These are phyloP conservation scores for Pseudochirops corinnae DNA, from an alignment of 2,797 vertebrate genomes.

Conservation along the genomic window DNA sequence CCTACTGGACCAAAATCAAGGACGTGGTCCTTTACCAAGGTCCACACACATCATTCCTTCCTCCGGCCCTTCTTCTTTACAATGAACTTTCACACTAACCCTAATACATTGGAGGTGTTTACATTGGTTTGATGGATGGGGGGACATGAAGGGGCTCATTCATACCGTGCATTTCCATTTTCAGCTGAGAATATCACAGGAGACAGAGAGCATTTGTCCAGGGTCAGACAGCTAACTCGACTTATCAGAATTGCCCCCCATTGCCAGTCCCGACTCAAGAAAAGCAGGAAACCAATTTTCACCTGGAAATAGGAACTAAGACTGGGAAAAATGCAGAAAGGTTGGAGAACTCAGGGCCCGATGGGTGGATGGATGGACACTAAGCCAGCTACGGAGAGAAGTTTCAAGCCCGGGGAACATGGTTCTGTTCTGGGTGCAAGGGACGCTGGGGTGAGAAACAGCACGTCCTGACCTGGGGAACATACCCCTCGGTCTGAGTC, in stretches of 20 bases:
- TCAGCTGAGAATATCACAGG: neutral
- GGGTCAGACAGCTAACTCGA: neutral
- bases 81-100: neutral
- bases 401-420: neutral
- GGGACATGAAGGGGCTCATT: neutral
- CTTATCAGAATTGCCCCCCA: too few relatives aligned
- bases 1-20: too few relatives aligned
- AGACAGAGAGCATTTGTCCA: neutral
- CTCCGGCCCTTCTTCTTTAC: neutral
- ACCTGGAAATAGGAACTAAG: neutral
- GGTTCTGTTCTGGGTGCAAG: neutral
- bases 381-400: neutral
- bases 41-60: neutral
- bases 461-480: neutral
- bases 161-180: neutral
- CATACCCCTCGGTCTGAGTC: neutral
- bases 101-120: neutral
- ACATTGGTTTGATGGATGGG: neutral
- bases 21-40: too few relatives aligned
- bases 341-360: neutral
- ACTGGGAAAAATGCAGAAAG: neutral
- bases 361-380: neutral
- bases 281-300: neutral
- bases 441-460: neutral
- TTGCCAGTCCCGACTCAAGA: too few relatives aligned